A percentile compares a stretch with the other conserved stretches of the same genome.
These are phyloP conservation scores for Plecturocebus donacophilus DNA, from an alignment of 2,113 vertebrate genomes.

Conservation along the genomic window DNA sequence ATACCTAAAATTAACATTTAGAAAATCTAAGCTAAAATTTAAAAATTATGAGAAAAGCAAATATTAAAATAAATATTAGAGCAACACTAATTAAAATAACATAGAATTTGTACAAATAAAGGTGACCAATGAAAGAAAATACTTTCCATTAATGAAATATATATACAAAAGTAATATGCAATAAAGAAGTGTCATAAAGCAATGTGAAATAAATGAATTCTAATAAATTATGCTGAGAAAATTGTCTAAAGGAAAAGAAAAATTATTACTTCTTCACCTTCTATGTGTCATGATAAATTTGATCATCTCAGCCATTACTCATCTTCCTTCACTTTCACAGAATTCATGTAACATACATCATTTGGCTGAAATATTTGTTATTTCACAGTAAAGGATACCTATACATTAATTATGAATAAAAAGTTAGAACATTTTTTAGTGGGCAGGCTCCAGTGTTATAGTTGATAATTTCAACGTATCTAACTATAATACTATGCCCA, in stretches of 20 bases:
- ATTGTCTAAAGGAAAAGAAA: neutral
- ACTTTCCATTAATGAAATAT: neutral
- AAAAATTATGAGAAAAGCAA: neutral
- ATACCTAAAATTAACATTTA: neutral
- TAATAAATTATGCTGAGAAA: conserved; percentile 2
- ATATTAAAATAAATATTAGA: neutral
- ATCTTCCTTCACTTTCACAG: neutral
- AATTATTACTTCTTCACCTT: neutral
- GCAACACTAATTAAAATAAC: neutral
- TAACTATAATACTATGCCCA: rapidly evolving
- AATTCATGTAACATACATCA: neutral
- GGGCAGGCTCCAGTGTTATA: neutral
- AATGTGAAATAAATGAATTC: neutral
- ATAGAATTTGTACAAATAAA: neutral
- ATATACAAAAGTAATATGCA: neutral
- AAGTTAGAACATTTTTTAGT: neutral
- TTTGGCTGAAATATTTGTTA: neutral
- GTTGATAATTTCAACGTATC: neutral
- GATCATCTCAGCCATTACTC: neutral
- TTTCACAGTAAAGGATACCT: neutral
- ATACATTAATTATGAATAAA: neutral
- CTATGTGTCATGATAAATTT: neutral
- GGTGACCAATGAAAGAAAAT: neutral
- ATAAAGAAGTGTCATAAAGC: neutral
- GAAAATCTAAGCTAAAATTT: neutral